These are phyloP conservation scores for Tadarida brasiliensis DNA, from an alignment of 2,797 vertebrate genomes.

Conservation along the genomic window DNA sequence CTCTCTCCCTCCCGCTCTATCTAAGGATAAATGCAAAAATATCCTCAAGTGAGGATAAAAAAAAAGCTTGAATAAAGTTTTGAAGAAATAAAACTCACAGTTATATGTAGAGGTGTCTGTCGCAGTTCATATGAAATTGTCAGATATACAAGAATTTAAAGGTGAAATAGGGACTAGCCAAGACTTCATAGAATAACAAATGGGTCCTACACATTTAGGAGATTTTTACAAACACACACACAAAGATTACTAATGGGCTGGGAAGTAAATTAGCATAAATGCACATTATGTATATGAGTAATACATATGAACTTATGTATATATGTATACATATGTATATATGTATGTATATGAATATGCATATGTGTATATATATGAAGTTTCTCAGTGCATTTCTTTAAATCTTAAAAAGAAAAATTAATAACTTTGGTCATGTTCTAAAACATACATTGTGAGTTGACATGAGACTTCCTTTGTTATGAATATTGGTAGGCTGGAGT, in stretches of 20 bases:
- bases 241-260: neutral
- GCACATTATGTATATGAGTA: neutral
- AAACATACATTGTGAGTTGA: constrained; percentile 68
- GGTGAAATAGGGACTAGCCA: neutral
- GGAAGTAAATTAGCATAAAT: neutral
- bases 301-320: too few relatives aligned
- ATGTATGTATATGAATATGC: neutral
- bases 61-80: neutral
- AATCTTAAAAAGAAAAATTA: neutral
- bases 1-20: too few relatives aligned
- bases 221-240: neutral
- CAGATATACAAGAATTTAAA: neutral
- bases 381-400: neutral
- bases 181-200: neutral
- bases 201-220: neutral
- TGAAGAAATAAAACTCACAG: neutral
- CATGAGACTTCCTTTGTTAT: constrained; percentile 79
- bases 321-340: too few relatives aligned
- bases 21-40: too few relatives aligned
- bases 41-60: too few relatives aligned
- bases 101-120: neutral
- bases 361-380: neutral
- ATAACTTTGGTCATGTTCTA: neutral
- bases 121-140: neutral
- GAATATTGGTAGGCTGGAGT: constrained; percentile 81